phyloP scores from a whole-genome alignment of 2,113 vertebrate species.

The Entomyzon cyanotis region DNA sequence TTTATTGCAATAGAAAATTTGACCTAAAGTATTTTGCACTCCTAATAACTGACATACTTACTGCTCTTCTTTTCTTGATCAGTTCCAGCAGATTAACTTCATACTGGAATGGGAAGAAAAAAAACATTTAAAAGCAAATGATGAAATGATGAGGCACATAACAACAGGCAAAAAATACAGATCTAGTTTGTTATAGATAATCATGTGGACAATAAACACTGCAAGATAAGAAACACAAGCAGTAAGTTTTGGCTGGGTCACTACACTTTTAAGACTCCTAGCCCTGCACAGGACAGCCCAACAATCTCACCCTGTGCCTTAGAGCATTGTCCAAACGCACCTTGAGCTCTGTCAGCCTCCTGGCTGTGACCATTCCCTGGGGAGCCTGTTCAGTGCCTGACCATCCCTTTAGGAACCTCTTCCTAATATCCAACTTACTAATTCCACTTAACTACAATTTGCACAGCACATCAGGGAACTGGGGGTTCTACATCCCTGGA shows the following conservation, averaged over 20 bases:
- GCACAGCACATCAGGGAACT: background rate
- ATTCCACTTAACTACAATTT: background rate
- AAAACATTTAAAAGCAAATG: background rate
- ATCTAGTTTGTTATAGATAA: background rate
- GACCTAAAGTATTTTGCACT: background rate
- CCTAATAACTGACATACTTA: constrained; percentile 72
- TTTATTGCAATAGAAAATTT: background rate
- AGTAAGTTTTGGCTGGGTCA: background rate
- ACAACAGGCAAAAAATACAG: background rate
- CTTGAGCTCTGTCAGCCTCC: background rate
- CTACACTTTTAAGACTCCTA: background rate
- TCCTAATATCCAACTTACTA: background rate
- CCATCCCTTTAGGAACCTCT: background rate
- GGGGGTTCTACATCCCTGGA: background rate
- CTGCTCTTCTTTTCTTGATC: constrained; percentile 89
- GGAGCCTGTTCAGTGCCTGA: background rate
- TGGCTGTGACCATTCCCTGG: background rate
- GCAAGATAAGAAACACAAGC: background rate
- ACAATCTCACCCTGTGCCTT: background rate
- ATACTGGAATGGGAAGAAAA: constrained; percentile 76
- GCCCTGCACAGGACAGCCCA: background rate
- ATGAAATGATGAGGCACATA: background rate
- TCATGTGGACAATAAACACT: background rate
- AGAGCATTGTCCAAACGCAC: background rate
- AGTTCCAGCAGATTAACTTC: constrained; percentile 93